These are phyloP conservation scores for Anorthoa munda DNA, from an alignment of 2,888 invertebrate species.

Conservation along the genomic window DNA sequence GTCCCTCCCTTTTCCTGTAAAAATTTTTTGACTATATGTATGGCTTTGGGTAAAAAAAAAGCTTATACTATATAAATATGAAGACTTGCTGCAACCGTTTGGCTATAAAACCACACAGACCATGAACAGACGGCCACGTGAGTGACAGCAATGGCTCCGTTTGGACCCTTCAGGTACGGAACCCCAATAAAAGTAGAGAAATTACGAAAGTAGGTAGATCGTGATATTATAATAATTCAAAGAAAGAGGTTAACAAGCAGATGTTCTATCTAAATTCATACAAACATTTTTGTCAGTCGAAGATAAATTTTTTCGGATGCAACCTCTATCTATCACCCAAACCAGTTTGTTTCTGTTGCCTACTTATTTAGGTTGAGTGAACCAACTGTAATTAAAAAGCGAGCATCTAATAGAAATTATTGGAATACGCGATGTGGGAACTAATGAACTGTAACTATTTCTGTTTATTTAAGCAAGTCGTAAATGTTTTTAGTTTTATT, in stretches of 20 bases:
- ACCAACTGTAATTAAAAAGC: constrained; percentile 61
- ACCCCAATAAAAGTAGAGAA: neutral
- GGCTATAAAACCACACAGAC: too few relatives aligned
- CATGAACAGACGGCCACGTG: too few relatives aligned
- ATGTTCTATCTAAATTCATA: constrained; percentile 6
- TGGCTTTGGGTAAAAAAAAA: too few relatives aligned
- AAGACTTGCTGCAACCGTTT: too few relatives aligned
- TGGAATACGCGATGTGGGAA: constrained; percentile 51
- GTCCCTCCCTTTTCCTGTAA: too few relatives aligned
- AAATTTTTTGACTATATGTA: too few relatives aligned
- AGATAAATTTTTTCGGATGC: constrained; percentile 48
- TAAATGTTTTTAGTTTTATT: constrained; percentile 51
- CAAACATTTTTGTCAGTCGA: constrained; percentile 26
- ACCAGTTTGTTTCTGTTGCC: constrained; percentile 45
- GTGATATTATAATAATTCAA: neutral
- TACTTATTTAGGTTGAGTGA: constrained; percentile 52
- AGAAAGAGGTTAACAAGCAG: constrained; percentile 16
- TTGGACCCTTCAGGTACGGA: too few relatives aligned
- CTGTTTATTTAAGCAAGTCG: constrained; percentile 55
- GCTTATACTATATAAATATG: too few relatives aligned
- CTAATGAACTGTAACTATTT: constrained; percentile 60
- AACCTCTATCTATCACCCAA: constrained; percentile 56
- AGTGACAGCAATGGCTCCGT: too few relatives aligned
- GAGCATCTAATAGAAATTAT: constrained; percentile 54
- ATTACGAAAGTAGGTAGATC: constrained; percentile 4